These are phyloP conservation scores for Masnerella sp. DNA, from an alignment of 2,888 invertebrate genomes.

Conservation along the genomic window DNA sequence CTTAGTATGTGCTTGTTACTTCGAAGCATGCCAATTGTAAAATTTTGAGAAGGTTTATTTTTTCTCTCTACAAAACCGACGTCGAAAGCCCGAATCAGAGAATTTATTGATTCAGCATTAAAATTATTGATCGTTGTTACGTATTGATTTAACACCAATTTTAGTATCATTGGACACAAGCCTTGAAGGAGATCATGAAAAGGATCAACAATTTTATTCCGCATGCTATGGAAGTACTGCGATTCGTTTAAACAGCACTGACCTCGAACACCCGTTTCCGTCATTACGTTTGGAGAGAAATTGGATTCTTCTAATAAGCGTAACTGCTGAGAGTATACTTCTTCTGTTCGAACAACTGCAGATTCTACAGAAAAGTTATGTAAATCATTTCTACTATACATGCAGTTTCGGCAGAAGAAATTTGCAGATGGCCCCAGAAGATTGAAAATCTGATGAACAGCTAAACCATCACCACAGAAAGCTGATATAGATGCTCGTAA, in stretches of 20 bases:
- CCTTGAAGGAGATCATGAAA: constrained; percentile 47
- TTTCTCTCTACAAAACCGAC: not conserved
- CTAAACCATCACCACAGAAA: constrained; percentile 55
- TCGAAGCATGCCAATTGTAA: not conserved
- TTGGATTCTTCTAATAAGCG: not conserved
- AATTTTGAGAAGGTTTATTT: constrained; percentile 11
- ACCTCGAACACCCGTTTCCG: constrained; percentile 44
- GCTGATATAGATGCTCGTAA: constrained; percentile 36
- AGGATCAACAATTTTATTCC: constrained; percentile 40
- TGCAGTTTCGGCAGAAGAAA: constrained; percentile 13
- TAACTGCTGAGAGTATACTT: constrained; percentile 26
- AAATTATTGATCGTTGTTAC: not conserved
- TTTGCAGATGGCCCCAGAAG: constrained; percentile 47
- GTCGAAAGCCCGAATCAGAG: not conserved
- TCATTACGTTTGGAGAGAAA: constrained; percentile 1
- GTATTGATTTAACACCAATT: constrained; percentile 21
- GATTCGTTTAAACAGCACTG: constrained; percentile 38
- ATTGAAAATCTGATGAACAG: constrained; percentile 51
- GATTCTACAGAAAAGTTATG: constrained; percentile 5
- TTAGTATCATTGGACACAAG: constrained; percentile 53
- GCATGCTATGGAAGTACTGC: constrained; percentile 44
- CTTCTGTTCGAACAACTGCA: constrained; percentile 19
- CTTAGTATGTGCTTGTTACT: not conserved
- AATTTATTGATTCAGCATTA: constrained; percentile 1
- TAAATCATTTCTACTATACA: constrained; percentile 13